Conservation (phyloP, 2,797 vertebrate species). For the Sebastes diaconus region DNA sequence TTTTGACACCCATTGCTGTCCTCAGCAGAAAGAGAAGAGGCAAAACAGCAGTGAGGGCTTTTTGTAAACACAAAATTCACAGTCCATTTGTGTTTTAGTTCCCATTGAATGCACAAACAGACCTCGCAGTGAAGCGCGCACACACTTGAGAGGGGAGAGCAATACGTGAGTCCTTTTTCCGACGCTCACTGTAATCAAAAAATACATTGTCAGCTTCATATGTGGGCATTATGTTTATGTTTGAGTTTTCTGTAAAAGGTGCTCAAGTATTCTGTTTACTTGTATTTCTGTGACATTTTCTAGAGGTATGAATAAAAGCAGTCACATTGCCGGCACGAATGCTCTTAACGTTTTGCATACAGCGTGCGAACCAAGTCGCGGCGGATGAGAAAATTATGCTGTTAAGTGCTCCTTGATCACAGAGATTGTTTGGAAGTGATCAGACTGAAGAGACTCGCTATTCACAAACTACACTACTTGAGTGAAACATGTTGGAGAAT, state of each 20-base stretch:
- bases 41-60: constrained; percentile 55
- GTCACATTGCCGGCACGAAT: neutral
- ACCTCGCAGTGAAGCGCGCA: neutral
- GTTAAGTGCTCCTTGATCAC: neutral
- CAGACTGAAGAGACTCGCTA: neutral
- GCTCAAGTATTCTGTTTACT: neutral
- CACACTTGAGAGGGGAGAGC: neutral
- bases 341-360: neutral
- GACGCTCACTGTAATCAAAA: neutral
- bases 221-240: neutral
- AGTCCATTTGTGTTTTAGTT: constrained; percentile 64
- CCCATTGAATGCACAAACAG: constrained; percentile 55
- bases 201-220: neutral
- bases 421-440: constrained; percentile 1
- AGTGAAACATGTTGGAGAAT: neutral
- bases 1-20: constrained; percentile 77
- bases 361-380: neutral
- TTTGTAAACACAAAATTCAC: constrained; percentile 65
- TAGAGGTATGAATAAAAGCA: neutral
- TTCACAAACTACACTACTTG: neutral
- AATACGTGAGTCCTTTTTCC: neutral
- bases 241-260: neutral
- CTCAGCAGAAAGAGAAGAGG: constrained; percentile 73
- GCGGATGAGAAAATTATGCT: neutral
- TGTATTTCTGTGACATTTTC: neutral